Percentiles rank a stretch among this genome's conserved stretches.
Conservation (phyloP, 2,797 vertebrate genomes). For the Rhinella marina region DNA sequence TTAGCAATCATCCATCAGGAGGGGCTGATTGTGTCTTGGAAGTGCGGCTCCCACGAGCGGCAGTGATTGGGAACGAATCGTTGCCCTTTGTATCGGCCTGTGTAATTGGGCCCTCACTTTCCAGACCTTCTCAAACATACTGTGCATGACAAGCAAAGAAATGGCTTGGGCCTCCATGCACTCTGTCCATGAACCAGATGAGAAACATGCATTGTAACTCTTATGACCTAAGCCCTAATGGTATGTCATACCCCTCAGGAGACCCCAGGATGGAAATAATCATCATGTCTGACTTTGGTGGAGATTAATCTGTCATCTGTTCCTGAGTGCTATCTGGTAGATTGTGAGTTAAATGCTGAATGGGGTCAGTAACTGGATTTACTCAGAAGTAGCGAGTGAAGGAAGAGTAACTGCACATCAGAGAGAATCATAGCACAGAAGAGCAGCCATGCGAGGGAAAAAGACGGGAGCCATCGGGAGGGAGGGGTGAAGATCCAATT, state of each 20-base stretch:
- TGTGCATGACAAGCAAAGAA: too few species aligned
- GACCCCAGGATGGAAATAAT: not conserved
- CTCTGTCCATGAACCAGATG: not conserved
- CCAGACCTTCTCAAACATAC: too few species aligned
- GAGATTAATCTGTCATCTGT: not conserved
- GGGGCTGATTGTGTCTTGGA: too few species aligned
- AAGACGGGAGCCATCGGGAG: slow-evolving; percentile 8
- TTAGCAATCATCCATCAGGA: too few species aligned
- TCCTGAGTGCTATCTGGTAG: not conserved
- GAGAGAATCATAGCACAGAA: slow-evolving; percentile 45
- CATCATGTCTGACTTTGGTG: not conserved
- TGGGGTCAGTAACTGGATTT: slow-evolving; percentile 47
- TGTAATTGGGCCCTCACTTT: too few species aligned
- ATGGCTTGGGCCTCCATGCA: too few species aligned
- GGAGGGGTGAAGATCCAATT: slow-evolving; percentile 22
- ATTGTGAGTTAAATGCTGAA: slow-evolving; percentile 31
- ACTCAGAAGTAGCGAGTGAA: slow-evolving; percentile 34
- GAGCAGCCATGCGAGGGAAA: slow-evolving; percentile 50
- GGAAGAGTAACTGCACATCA: slow-evolving; percentile 49
- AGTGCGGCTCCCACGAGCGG: too few species aligned
- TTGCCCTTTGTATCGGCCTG: too few species aligned
- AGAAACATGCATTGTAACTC: not conserved
- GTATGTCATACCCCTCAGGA: not conserved
- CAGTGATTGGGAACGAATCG: too few species aligned
- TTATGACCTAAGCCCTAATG: not conserved